phyloP scores from a whole-genome alignment of 2,888 invertebrate genomes.

The Deroplatys truncata region DNA sequence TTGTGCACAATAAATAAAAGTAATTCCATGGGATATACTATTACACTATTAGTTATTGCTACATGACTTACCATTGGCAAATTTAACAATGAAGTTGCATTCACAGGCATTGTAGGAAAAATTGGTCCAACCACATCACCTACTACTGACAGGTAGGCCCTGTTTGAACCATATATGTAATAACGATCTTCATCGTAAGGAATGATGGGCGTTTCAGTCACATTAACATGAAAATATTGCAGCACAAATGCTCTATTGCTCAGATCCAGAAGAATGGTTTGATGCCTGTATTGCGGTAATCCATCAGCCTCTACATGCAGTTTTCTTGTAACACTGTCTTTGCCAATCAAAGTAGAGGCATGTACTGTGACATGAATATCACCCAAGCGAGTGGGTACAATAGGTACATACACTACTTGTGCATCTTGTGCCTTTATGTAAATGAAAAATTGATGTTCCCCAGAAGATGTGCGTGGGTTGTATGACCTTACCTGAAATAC shows the following conservation, averaged over 20 bases:
- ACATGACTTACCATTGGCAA: constrained; percentile 63
- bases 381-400: constrained; percentile 78
- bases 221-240: constrained; percentile 93
- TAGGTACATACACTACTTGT: constrained; percentile 81
- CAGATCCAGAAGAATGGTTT: constrained; percentile 85
- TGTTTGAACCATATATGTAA: constrained; percentile 91
- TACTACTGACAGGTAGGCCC: constrained; percentile 74
- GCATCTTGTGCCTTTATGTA: constrained; percentile 77
- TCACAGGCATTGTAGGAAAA: constrained; percentile 89
- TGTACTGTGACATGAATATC: constrained; percentile 68
- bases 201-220: constrained; percentile 88
- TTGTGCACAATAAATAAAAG: too few species aligned
- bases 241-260: constrained; percentile 88
- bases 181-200: constrained; percentile 87
- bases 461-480: constrained; percentile 83
- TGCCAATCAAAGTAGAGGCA: constrained; percentile 70
- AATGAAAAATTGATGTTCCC: constrained; percentile 93
- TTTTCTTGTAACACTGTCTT: constrained; percentile 61
- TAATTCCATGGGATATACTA: too few species aligned
- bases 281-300: constrained; percentile 86
- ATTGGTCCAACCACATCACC: constrained; percentile 92
- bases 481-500: constrained; percentile 63
- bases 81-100: constrained; percentile 73
- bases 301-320: constrained; percentile 82
- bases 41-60: neutral